phyloP scores from a whole-genome alignment of 2,888 invertebrate species.

The Rhorus exstirpatorius region DNA sequence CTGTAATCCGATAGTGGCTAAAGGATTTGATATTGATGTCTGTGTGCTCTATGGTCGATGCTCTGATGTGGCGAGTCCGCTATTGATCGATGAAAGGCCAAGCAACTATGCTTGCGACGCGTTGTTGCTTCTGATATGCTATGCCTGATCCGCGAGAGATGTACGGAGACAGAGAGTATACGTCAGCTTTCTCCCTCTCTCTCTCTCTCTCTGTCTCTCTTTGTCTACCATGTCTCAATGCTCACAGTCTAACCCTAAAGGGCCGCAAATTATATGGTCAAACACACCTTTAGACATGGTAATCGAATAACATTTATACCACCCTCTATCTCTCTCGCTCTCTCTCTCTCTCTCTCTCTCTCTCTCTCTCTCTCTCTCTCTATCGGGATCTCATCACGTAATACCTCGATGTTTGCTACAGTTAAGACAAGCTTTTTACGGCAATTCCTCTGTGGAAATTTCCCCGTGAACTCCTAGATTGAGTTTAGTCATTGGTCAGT shows the following conservation, averaged over 20 bases:
- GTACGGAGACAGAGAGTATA: background rate
- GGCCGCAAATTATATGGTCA: slow-evolving; percentile 74
- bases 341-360: background rate
- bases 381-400: too few species aligned
- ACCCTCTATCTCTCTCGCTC: background rate
- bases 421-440: too few species aligned
- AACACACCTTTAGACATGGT: slow-evolving; percentile 70
- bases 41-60: slow-evolving; percentile 5
- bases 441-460: too few species aligned
- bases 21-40: background rate
- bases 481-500: too few species aligned
- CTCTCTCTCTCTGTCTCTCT: background rate
- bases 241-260: slow-evolving; percentile 64
- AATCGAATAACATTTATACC: slow-evolving; percentile 75
- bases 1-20: slow-evolving; percentile 1
- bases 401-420: too few species aligned
- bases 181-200: too few species aligned
- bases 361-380: too few species aligned
- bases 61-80: background rate
- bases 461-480: too few species aligned
- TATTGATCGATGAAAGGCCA: slow-evolving; percentile 40
- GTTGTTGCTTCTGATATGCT: background rate
- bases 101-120: background rate
- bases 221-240: background rate
- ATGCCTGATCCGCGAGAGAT: background rate